Evolutionary conservation across 2,113 vertebrate species (phyloP), one percentile per base, ranked within the genome.

Genomic region (Equus przewalskii): DNA sequence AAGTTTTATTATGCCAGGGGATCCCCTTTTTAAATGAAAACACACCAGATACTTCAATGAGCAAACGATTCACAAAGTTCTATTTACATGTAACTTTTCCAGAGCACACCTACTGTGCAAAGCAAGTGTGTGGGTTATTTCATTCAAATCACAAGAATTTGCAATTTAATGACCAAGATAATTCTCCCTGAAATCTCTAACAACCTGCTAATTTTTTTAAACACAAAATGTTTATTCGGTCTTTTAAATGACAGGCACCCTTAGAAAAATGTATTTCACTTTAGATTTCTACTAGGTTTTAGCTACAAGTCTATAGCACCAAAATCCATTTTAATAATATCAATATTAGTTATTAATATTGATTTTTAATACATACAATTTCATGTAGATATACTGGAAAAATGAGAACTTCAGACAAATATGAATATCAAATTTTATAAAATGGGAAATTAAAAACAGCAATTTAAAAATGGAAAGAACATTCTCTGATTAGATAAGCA

Each of bases 241-340:
- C 96, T 98, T 95, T 96, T 95, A 97, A 97, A 98, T 94, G 73
- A 92, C 79, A 96, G 89, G 97, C 88, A 97, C 73, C 30, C 14
- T 95, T 81, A 91, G 33, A 85, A 96, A 96, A 82, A 75, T 83
- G 81, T 87, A 97, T 96, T 97, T 97, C 33, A 97, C 26, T 94
- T 88, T 88, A 86, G 36, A 96, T 76, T 96, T 94, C 18, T 67
- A 80, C 84, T 79, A 96, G 75, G 67, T 84, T 98, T 98, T 97
- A 98, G 97, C 85, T 96, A 89, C 41, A 60, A 73, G 65, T 86
- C 65, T 79, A 93, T 70, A 98, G 97, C 97, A 98, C 97, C 98
- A 93, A 94, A 93, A 75, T 72, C 86, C 88, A 93, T 75, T 76
- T 95, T 96, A 91, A 90, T 95, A 49, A 72, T 70, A 92, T n/a